Conservation (phyloP, 2,113 vertebrate species). For the Delphinapterus leucas region DNA sequence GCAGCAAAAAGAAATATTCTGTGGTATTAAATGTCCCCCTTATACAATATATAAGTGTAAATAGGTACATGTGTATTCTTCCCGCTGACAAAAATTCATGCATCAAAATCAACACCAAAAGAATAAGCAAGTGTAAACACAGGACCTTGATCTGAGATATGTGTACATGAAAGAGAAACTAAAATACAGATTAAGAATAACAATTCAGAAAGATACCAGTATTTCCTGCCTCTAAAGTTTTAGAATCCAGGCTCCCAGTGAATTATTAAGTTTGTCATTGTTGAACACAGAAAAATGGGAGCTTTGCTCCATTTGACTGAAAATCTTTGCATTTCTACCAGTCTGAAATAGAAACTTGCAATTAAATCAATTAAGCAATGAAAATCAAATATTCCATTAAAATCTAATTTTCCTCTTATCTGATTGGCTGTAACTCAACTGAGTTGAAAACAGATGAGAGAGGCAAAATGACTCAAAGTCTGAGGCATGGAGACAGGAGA, state of each 20-base stretch:
- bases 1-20: not conserved
- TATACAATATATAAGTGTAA: not conserved
- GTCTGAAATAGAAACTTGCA: conserved; percentile 72
- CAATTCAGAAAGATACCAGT: not conserved
- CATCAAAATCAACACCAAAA: not conserved
- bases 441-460: conserved; percentile 60
- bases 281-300: conserved; percentile 57
- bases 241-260: conserved; percentile 39
- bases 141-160: not conserved
- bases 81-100: not conserved
- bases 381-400: conserved; percentile 76
- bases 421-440: conserved; percentile 58
- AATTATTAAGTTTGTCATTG: conserved; percentile 52
- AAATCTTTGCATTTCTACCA: conserved; percentile 70
- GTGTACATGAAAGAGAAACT: not conserved
- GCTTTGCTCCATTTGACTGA: conserved; percentile 54
- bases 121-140: conserved; percentile 12
- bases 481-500: conserved; percentile 77
- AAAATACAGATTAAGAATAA: not conserved
- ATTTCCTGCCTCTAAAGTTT: conserved; percentile 30
- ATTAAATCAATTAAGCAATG: conserved; percentile 76
- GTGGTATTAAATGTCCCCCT: not conserved
- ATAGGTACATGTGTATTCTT: not conserved
- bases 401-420: conserved; percentile 72
- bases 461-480: conserved; percentile 35